Base-by-base conservation (phyloP, 2,113 vertebrate genomes). In the Cnemophilus loriae region DNA sequence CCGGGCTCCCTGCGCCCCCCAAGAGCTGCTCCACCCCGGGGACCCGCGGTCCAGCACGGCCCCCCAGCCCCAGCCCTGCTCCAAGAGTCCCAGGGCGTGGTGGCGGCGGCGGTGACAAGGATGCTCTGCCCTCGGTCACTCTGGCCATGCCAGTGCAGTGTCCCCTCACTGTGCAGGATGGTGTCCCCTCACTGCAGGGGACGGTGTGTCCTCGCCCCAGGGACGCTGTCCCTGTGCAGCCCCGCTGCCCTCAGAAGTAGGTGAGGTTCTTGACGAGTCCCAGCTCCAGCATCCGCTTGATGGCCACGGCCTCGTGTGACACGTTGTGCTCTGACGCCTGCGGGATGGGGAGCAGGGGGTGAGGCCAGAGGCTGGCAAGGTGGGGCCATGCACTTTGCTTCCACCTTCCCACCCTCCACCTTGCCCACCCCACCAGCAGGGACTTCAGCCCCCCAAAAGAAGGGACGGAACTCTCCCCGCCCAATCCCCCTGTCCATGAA, bases 251-350 rank as follows among this genome's bases (percentile, higher is more conserved):
- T 97, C 97, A 98, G 97, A 98, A 98, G 96, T 96, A 97, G 5
- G 98, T 98, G 84, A 98, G 98, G 96, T 98, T 98, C 97, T 93
- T 98, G 91, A 98, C 5, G 0, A 97, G 96, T 32, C 98, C 98
- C 33, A 98, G 76, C 76, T 98, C 97, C 83, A 98, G 97, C 98
- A 98, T 98, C 90, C 91, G 42, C 75, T 98, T 98, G 96, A 98
- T 98, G 92, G 98, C 98, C 85, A 97, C 28, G 0, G 98, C 98
- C 94, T 98, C 98, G 1, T 98, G 98, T 1, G 98, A 98, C 47
- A 98, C 95, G 1, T 98, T 98, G 97, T 98, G 98, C 84, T 97
- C 98, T 0, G 98, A 98, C 0, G 93, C 77, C 98, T 98, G 96
- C 1, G 5, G 94, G 85, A 96, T 0, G 2, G 46, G 91, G 60